Conservation (phyloP, 2,888 invertebrate species). For the Heliothis peltigera region DNA sequence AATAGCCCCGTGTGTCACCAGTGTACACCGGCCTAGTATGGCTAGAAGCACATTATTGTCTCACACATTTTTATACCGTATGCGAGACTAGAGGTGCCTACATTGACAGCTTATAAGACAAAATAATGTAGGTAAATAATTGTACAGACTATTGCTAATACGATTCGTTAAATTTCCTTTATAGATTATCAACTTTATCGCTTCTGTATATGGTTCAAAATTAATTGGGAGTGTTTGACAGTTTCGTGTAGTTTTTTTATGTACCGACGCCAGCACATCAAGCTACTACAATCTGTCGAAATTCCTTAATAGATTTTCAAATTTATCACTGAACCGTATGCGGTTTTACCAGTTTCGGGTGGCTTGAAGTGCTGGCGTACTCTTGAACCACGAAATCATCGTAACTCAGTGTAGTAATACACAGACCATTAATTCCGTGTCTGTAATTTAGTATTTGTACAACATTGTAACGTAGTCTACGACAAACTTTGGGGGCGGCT, state of each 20-base stretch:
- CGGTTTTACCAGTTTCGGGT: too few relatives aligned
- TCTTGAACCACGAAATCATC: slow-evolving; percentile 10
- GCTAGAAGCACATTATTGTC: slow-evolving; percentile 49
- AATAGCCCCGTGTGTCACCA: slow-evolving; percentile 83
- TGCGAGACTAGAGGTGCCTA: slow-evolving; percentile 28
- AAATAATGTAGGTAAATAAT: neutral
- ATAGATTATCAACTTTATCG: too few relatives aligned
- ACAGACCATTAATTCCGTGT: slow-evolving; percentile 35
- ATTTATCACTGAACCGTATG: too few relatives aligned
- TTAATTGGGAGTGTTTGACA: too few relatives aligned
- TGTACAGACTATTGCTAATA: too few relatives aligned
- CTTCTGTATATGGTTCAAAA: too few relatives aligned
- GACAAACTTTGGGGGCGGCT: neutral
- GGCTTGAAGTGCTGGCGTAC: too few relatives aligned
- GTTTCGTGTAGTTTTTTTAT: too few relatives aligned
- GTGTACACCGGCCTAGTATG: slow-evolving; percentile 67
- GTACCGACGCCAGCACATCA: too few relatives aligned
- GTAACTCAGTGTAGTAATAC: slow-evolving; percentile 26
- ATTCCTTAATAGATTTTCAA: too few relatives aligned
- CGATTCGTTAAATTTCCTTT: too few relatives aligned
- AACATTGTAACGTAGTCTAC: slow-evolving; percentile 35
- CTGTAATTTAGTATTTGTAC: slow-evolving; percentile 21
- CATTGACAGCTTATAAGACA: slow-evolving; percentile 16
- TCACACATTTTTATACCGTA: slow-evolving; percentile 37
- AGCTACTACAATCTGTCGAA: too few relatives aligned